phyloP scores from a whole-genome alignment of 1,140 invertebrate species.

The Cyphomyrmex costatus region DNA sequence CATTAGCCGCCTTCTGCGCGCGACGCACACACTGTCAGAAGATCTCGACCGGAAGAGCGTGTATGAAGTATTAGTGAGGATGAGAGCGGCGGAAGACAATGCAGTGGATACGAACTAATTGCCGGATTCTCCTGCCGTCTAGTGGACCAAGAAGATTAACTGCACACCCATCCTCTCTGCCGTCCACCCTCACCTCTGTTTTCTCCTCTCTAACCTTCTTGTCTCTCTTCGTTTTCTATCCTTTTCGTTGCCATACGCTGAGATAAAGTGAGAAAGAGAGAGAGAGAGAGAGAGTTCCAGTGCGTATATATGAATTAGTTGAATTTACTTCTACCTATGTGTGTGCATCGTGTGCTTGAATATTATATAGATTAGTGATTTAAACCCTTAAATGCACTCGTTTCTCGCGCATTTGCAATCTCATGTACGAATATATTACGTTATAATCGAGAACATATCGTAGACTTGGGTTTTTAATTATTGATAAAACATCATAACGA shows the following conservation, averaged over 20 bases:
- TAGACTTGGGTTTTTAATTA: slow-evolving; percentile 5
- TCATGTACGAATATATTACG: not conserved
- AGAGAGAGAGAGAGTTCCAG: not conserved
- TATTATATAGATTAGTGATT: slow-evolving; percentile 64
- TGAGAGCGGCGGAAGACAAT: slow-evolving; percentile 79
- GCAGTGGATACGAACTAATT: slow-evolving; percentile 84
- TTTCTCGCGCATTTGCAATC: not conserved
- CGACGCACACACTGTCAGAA: slow-evolving; percentile 53
- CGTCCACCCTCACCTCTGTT: slow-evolving; percentile 63
- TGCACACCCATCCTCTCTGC: slow-evolving; percentile 62
- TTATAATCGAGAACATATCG: not conserved
- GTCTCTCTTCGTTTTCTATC: slow-evolving; percentile 51
- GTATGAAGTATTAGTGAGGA: slow-evolving; percentile 74
- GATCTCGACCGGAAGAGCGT: slow-evolving; percentile 68
- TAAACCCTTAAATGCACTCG: slow-evolving; percentile 30
- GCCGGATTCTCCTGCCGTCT: slow-evolving; percentile 83
- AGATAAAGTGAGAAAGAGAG: not conserved
- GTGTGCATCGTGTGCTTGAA: slow-evolving; percentile 10
- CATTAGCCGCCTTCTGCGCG: slow-evolving; percentile 69
- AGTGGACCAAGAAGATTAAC: slow-evolving; percentile 85
- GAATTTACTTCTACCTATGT: slow-evolving; percentile 51
- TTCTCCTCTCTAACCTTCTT: slow-evolving; percentile 50
- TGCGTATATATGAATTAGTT: slow-evolving; percentile 72
- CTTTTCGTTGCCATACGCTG: not conserved
- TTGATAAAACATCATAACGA: not conserved